These are phyloP conservation scores for Sakesphorus luctuosus DNA, from an alignment of 2,113 vertebrate species.

Conservation along the genomic window DNA sequence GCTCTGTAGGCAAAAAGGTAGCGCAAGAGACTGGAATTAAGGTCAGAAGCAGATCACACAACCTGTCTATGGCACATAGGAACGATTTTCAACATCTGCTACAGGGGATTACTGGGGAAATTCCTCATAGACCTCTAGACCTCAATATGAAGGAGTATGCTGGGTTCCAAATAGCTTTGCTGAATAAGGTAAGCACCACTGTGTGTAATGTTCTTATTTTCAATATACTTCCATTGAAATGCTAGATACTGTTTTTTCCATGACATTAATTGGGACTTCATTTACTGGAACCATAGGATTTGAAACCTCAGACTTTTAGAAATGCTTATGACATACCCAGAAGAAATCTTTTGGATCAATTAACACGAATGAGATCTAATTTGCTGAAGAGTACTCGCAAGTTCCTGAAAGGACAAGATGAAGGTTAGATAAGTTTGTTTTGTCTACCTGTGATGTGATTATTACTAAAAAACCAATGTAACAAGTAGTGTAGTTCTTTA, in stretches of 20 bases:
- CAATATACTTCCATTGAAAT: conserved; percentile 60
- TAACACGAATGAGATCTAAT: conserved; percentile 96
- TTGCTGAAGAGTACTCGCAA: conserved; percentile 88
- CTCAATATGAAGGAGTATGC: conserved; percentile 94
- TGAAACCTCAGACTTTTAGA: conserved; percentile 94
- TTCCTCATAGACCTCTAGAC: conserved; percentile 83
- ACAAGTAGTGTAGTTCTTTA: neutral
- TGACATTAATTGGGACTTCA: conserved; percentile 21
- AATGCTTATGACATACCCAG: conserved; percentile 97
- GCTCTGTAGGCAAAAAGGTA: conserved; percentile 89
- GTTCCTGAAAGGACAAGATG: conserved; percentile 89
- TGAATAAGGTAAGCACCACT: conserved; percentile 87
- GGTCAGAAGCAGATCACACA: conserved; percentile 86
- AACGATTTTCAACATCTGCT: conserved; percentile 92
- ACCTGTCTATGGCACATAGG: conserved; percentile 86
- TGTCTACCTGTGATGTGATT: neutral
- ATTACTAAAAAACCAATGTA: neutral
- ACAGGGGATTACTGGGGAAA: conserved; percentile 88
- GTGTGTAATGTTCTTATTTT: conserved; percentile 66
- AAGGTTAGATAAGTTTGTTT: conserved; percentile 79
- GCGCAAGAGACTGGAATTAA: conserved; percentile 88
- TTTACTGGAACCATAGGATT: conserved; percentile 79
- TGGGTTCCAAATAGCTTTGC: conserved; percentile 91
- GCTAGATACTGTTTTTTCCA: conserved; percentile 14
- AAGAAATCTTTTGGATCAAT: conserved; percentile 93